phyloP scores from a whole-genome alignment of 2,888 invertebrate species.

The Leptopilina syphax region DNA sequence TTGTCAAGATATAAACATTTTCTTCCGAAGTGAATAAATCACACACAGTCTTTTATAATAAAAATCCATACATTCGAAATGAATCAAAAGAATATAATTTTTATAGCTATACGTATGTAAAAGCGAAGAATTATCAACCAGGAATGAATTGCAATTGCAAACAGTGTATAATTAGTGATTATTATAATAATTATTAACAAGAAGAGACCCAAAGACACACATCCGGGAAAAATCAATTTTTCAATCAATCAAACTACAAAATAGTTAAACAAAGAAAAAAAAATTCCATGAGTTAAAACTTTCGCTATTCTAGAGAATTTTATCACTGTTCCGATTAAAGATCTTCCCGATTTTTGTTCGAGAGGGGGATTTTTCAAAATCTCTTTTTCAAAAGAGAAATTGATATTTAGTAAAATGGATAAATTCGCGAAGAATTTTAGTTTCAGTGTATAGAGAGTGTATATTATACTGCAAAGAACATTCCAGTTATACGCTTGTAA shows the following conservation, averaged over 20 bases:
- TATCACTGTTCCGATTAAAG: background rate
- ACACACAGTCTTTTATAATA: background rate
- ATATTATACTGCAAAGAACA: constrained; percentile 23
- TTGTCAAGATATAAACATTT: constrained; percentile 13
- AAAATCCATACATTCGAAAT: constrained; percentile 5
- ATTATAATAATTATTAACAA: constrained; percentile 36
- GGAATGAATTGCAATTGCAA: constrained; percentile 26
- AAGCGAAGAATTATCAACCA: background rate
- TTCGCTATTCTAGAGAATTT: background rate
- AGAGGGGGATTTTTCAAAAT: too few species aligned
- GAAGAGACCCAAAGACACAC: constrained; percentile 5
- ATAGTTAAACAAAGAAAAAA: too few species aligned
- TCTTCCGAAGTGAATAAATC: constrained; percentile 30
- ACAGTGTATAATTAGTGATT: constrained; percentile 8
- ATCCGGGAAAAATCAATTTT: constrained; percentile 9
- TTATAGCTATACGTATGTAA: background rate
- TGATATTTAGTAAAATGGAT: too few species aligned
- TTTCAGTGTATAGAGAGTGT: constrained; percentile 6
- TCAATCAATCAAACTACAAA: too few species aligned
- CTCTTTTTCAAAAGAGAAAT: too few species aligned
- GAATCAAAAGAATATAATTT: constrained; percentile 21
- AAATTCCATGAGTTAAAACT: too few species aligned
- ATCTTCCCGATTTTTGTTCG: too few species aligned
- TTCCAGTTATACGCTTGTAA: constrained; percentile 35
- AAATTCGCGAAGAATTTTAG: constrained; percentile 17